phyloP scores from a whole-genome alignment of 2,888 invertebrate species.

The Polyommatus icarus region DNA sequence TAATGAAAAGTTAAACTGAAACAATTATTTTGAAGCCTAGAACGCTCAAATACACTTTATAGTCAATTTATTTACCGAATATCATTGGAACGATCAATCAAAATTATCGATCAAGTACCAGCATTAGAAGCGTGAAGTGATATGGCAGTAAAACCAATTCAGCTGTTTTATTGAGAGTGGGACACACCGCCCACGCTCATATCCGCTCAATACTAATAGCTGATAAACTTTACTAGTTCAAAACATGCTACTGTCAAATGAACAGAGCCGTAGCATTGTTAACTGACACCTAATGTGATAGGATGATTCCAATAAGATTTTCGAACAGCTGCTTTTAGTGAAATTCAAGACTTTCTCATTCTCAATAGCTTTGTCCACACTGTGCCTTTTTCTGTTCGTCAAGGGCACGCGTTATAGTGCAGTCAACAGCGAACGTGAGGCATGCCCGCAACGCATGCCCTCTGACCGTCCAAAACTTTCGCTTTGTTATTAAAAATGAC shows the following conservation, averaged over 20 bases:
- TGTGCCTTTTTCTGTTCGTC: no score
- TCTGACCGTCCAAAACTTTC: no score
- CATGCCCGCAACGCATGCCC: no score
- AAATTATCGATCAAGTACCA: constrained; percentile 69
- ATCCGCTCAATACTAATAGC: constrained; percentile 33
- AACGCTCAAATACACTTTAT: background rate
- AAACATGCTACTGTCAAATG: constrained; percentile 18
- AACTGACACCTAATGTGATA: background rate
- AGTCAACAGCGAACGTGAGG: no score
- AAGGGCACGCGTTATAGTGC: no score
- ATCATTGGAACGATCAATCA: constrained; percentile 64
- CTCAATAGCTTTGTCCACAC: no score
- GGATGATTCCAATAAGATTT: background rate
- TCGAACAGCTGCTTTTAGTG: background rate
- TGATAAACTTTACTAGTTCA: constrained; percentile 25
- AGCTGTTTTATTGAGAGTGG: constrained; percentile 44
- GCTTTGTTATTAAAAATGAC: no score
- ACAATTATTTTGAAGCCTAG: background rate
- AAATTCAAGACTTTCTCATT: background rate
- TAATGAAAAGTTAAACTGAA: background rate
- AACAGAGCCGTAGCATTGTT: background rate
- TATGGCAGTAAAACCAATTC: constrained; percentile 48
- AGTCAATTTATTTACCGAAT: constrained; percentile 34
- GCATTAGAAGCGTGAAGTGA: constrained; percentile 44
- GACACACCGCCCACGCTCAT: constrained; percentile 41